Evolutionary conservation across 2,888 invertebrate species (phyloP).

Genomic region (Cephus pulcher): DNA sequence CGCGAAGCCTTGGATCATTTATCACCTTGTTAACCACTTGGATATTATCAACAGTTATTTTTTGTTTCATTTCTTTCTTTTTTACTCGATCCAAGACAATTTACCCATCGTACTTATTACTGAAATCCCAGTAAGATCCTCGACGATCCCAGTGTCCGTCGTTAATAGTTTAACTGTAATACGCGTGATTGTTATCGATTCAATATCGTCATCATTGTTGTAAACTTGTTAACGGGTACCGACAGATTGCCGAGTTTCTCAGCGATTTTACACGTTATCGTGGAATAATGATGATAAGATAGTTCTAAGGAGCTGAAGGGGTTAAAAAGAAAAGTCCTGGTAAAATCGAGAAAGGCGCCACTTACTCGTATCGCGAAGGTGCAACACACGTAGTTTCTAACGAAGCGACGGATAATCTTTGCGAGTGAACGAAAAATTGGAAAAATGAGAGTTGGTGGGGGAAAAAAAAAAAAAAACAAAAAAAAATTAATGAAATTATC

Average conservation of each 20-base stretch:
- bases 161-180: not conserved
- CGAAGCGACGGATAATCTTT: not conserved
- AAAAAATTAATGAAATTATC: not conserved
- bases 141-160: not conserved
- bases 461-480: not conserved
- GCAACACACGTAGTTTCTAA: not conserved
- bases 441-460: not conserved
- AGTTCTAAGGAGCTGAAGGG: not conserved
- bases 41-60: not conserved
- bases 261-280: constrained; percentile 52
- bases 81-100: not conserved
- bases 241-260: constrained; percentile 23
- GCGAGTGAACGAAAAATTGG: not conserved
- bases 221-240: constrained; percentile 12
- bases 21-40: not conserved
- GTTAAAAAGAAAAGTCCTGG: not conserved
- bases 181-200: constrained; percentile 36
- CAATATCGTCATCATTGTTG: constrained; percentile 39
- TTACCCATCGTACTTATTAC: not conserved
- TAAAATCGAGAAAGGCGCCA: constrained; percentile 9
- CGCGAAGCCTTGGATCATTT: not conserved
- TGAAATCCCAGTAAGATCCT: not conserved
- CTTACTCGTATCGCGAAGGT: constrained; percentile 19
- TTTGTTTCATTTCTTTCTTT: not conserved
- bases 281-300: constrained; percentile 55